Base-by-base conservation (phyloP, 2,888 invertebrate genomes). In the Caenorhabditis parvicauda region DNA sequence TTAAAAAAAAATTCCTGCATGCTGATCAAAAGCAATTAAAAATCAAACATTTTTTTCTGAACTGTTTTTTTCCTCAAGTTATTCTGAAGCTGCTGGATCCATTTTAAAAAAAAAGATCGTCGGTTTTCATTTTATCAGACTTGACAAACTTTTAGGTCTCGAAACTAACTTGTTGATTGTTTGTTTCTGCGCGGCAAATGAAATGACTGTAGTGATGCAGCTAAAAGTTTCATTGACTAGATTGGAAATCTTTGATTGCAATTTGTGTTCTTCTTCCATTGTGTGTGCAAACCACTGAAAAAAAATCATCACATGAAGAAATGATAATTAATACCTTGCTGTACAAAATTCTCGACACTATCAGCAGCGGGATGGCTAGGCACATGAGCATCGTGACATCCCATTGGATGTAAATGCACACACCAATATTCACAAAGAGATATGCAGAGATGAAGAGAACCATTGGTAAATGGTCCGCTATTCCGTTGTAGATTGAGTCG, bases 381-480 rank as follows among this genome's bases (percentile, higher is more conserved):
- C 70, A 72, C 72, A 79, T 75, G 44, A 79, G 69, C 9, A 78
- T 58, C 17, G 75, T 79, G 21, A 78, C 77, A 56, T 79, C 75
- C 79, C 79, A 79, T 54, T 77, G 76, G 24, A 73, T 78, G 55
- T 74, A 76, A 22, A 77, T 28, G 38, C 72, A 74, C 17, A 73
- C 61, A 39, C 69, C 63, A 19, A 69, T 66, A 32, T 69, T 69
- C 22, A 69, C 69, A n/a, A 69, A 35, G 7, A 69, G 61, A 37
- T 76, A 78, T 14, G 67, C 65, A 24, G 64, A 53, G 28, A 74
- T 77, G 54, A 78, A 77, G n/a, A 77, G 55, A n/a, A 72, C 60
- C 74, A 77, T 76, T 12, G 79, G 79, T 14, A 79, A 50, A 58
- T 79, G 76, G 43, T 79, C 79, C 29, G 79, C 75, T 25, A 79